phyloP scores from a whole-genome alignment of 1,140 invertebrate species.

The Drosophila erecta region DNA sequence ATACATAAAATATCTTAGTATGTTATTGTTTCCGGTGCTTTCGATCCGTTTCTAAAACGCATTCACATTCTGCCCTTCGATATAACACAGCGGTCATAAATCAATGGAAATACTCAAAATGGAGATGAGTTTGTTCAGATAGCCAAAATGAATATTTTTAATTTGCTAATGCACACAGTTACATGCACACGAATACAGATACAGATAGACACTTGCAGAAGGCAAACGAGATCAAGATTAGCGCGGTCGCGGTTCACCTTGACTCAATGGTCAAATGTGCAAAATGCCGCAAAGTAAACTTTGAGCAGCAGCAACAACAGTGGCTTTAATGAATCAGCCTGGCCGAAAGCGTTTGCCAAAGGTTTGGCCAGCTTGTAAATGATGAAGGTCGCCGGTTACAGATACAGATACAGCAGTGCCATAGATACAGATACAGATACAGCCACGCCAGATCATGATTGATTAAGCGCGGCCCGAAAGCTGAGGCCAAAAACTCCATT shows the following conservation, averaged over 20 bases:
- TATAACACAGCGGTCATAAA: constrained; percentile 23
- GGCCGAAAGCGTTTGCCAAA: constrained; percentile 63
- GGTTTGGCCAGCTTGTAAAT: constrained; percentile 77
- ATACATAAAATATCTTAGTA: not conserved
- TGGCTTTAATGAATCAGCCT: constrained; percentile 62
- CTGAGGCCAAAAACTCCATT: constrained; percentile 57
- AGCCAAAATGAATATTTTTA: constrained; percentile 48
- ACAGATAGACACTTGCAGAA: constrained; percentile 61
- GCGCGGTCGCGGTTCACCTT: constrained; percentile 73
- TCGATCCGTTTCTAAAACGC: not conserved
- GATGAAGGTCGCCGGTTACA: constrained; percentile 75
- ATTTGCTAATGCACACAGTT: constrained; percentile 42
- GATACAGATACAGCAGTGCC: constrained; percentile 43
- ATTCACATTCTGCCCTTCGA: constrained; percentile 54
- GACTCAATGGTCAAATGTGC: constrained; percentile 82
- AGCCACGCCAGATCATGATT: constrained; percentile 63
- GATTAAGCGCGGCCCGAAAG: constrained; percentile 66
- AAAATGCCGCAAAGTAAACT: constrained; percentile 66
- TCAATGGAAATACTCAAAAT: constrained; percentile 31
- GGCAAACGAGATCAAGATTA: constrained; percentile 81
- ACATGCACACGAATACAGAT: constrained; percentile 14
- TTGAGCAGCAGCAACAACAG: constrained; percentile 38
- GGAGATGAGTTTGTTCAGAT: constrained; percentile 65
- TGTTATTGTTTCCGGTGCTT: not conserved
- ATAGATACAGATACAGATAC: constrained; percentile 49